phyloP scores from a whole-genome alignment of 1,140 invertebrate species.

The Tenebrio molitor region DNA sequence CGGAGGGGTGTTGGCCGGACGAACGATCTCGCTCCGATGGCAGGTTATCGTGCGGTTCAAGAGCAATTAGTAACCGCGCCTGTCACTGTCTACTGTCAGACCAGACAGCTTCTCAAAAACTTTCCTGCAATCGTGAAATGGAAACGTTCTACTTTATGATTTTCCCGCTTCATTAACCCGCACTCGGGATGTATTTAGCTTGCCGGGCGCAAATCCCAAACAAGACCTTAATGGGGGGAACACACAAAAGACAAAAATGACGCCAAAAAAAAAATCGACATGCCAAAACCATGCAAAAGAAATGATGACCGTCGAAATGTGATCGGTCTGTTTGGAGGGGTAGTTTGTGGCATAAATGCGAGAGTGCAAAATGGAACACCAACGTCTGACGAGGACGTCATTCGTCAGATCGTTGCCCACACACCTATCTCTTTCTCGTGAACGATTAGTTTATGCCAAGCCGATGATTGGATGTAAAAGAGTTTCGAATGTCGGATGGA shows the following conservation, averaged over 20 bases:
- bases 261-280: too few species aligned
- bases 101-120: slow-evolving; percentile 56
- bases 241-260: too few species aligned
- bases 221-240: slow-evolving; percentile 18
- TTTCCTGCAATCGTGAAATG: slow-evolving; percentile 50
- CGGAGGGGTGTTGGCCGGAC: slow-evolving; percentile 16
- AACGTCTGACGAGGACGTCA: too few species aligned
- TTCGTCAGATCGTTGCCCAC: too few species aligned
- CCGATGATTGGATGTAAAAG: not conserved
- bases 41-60: slow-evolving; percentile 52
- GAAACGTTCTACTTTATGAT: slow-evolving; percentile 55
- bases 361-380: not conserved
- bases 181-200: slow-evolving; percentile 34
- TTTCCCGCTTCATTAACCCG: slow-evolving; percentile 49
- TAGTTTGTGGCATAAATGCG: slow-evolving; percentile 5
- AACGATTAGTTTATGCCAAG: slow-evolving; percentile 37
- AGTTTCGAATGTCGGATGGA: not conserved
- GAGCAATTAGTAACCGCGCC: slow-evolving; percentile 56
- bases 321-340: too few species aligned
- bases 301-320: too few species aligned
- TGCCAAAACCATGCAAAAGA: not conserved
- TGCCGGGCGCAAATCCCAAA: slow-evolving; percentile 22
- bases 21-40: slow-evolving; percentile 18
- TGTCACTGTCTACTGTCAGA: slow-evolving; percentile 54
- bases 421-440: slow-evolving; percentile 42